phyloP scores from a whole-genome alignment of 2,113 vertebrate species.

The Gavialis gangeticus region DNA sequence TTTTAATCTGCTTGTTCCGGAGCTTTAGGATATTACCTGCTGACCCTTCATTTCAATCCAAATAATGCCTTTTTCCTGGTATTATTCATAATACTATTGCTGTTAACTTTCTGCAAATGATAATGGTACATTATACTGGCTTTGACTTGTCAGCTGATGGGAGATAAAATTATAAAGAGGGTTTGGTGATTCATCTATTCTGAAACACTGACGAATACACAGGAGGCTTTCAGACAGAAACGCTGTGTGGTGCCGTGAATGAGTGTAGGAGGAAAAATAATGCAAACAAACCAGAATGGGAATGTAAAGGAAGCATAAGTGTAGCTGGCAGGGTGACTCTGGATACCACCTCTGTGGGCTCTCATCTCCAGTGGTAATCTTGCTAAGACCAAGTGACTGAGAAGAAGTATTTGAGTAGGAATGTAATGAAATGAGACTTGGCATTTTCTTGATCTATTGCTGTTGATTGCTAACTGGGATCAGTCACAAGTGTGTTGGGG shows the following conservation, averaged over 20 bases:
- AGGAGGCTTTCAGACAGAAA: neutral
- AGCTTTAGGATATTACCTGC: constrained; percentile 35
- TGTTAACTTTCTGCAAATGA: neutral
- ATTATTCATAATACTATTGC: neutral
- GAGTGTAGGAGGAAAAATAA: neutral
- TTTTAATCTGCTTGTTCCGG: neutral
- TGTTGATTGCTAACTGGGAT: neutral
- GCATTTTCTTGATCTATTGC: neutral
- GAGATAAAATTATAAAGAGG: constrained; percentile 60
- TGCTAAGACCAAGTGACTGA: neutral
- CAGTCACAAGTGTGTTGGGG: neutral
- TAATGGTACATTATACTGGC: constrained; percentile 51
- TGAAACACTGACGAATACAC: constrained; percentile 39
- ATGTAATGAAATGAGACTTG: neutral
- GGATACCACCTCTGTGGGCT: neutral
- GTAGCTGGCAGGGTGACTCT: neutral
- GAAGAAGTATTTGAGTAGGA: neutral
- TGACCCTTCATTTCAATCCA: neutral
- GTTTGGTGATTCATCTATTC: constrained; percentile 60
- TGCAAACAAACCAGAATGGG: neutral
- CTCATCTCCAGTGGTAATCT: neutral
- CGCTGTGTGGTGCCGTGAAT: neutral
- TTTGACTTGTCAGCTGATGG: constrained; percentile 45
- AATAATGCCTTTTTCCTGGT: constrained; percentile 13
- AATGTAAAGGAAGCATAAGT: neutral